phyloP scores from a whole-genome alignment of 2,797 vertebrate genomes.

The Macrochelys suwanniensis region DNA sequence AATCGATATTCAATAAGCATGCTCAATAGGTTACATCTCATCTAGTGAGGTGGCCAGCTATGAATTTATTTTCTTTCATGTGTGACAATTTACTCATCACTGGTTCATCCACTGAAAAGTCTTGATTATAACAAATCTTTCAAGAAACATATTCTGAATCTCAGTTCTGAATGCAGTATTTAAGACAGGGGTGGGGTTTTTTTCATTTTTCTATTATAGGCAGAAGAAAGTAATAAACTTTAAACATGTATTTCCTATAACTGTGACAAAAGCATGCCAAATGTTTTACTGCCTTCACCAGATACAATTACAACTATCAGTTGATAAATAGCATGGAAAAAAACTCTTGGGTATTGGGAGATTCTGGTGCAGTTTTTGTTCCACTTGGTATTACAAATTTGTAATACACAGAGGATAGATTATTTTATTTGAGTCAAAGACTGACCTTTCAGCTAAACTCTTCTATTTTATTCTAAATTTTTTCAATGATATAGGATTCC shows the following conservation, averaged over 20 bases:
- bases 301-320: neutral
- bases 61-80: neutral
- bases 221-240: neutral
- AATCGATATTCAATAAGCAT: neutral
- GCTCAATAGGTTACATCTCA: neutral
- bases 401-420: neutral
- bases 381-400: neutral
- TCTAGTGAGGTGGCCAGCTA: fast-evolving
- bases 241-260: neutral
- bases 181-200: neutral
- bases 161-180: neutral
- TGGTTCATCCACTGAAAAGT: neutral
- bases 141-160: neutral
- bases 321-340: neutral
- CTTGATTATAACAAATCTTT: neutral
- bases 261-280: neutral
- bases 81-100: fast-evolving
- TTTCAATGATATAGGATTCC: neutral
- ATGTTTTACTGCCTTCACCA: neutral
- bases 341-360: neutral
- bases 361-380: neutral
- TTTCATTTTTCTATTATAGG: neutral
- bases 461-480: neutral
- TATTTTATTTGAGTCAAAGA: neutral
- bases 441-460: neutral